Evolutionary conservation across 2,888 invertebrate species (phyloP).

Genomic region (Corbicula japonica): DNA sequence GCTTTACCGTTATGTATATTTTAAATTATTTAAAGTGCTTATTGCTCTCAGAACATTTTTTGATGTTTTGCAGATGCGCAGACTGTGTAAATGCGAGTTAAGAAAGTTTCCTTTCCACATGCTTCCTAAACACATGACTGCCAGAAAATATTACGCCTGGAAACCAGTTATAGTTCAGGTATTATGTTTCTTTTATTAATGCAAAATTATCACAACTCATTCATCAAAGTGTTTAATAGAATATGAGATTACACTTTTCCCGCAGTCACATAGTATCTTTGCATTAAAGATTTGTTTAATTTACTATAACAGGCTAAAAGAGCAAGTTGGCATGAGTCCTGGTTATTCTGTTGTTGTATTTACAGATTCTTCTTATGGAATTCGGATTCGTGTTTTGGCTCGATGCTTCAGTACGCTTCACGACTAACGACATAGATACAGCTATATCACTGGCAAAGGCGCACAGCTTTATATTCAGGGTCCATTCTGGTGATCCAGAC

Average conservation of each 20-base stretch:
- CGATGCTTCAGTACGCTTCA: constrained; percentile 23
- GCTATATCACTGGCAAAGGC: constrained; percentile 15
- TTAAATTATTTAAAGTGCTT: not conserved
- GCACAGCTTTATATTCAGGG: constrained; percentile 18
- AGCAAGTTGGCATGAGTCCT: not conserved
- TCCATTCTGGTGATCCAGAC: not conserved
- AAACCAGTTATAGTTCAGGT: constrained; percentile 56
- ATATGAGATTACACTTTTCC: not conserved
- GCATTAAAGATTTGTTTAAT: not conserved
- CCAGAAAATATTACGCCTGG: constrained; percentile 43
- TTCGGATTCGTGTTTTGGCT: constrained; percentile 42
- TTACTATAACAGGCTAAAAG: not conserved
- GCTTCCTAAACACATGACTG: constrained; percentile 36
- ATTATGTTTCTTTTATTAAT: not conserved
- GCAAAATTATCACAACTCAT: not conserved
- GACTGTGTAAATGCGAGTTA: constrained; percentile 56
- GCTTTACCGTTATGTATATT: no score
- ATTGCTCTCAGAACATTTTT: not conserved
- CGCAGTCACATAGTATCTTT: not conserved
- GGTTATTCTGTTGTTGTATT: not conserved
- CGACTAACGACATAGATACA: constrained; percentile 10
- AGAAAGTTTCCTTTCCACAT: constrained; percentile 44
- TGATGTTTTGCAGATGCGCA: constrained; percentile 26
- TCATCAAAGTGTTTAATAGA: not conserved
- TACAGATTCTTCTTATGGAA: constrained; percentile 36